phyloP scores from a whole-genome alignment of 2,888 invertebrate genomes.

The Philaethria dido region DNA sequence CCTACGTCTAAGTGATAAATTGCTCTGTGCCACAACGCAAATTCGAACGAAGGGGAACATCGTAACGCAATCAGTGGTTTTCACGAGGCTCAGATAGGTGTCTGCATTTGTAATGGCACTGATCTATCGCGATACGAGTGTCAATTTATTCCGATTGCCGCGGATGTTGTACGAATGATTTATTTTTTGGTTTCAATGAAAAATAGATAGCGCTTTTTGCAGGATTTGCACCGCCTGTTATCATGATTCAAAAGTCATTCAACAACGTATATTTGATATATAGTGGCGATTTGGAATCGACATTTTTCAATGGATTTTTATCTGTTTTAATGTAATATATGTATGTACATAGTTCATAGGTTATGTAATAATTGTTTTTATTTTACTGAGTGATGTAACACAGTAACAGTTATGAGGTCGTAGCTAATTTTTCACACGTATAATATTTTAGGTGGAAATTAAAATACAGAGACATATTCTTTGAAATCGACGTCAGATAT shows the following conservation, averaged over 20 bases:
- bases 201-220: conserved; percentile 38
- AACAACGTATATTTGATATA: conserved; percentile 36
- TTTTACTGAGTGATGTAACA: too few species aligned
- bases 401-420: too few species aligned
- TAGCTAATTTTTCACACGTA: too few species aligned
- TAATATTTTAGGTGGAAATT: too few species aligned
- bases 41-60: conserved; percentile 76
- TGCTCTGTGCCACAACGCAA: conserved; percentile 75
- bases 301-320: conserved; percentile 26
- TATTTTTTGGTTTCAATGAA: conserved; percentile 43
- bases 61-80: conserved; percentile 73
- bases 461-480: not conserved
- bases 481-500: not conserved
- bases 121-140: conserved; percentile 43
- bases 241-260: conserved; percentile 39
- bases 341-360: not conserved
- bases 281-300: conserved; percentile 33
- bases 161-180: conserved; percentile 42
- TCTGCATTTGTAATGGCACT: conserved; percentile 57
- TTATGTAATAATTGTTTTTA: not conserved
- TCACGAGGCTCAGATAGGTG: conserved; percentile 75
- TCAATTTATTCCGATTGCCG: conserved; percentile 44
- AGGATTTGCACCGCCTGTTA: conserved; percentile 36
- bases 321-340: conserved; percentile 15
- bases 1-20: conserved; percentile 82